Conservation (phyloP, 2,113 vertebrate species). For the Chionodraco myersi region DNA sequence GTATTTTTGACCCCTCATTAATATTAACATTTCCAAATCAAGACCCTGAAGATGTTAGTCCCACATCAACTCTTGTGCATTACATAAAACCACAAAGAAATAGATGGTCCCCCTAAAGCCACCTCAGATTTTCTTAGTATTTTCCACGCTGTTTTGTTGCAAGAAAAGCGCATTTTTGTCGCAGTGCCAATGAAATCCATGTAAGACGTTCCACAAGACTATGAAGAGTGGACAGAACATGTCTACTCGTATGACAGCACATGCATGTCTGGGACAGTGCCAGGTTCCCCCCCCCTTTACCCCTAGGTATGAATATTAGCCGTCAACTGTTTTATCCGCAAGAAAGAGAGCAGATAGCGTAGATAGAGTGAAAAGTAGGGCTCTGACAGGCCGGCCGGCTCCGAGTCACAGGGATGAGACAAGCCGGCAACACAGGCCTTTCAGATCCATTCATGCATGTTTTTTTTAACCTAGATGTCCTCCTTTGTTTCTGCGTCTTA, state of each 20-base stretch:
- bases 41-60: background rate
- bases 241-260: slow-evolving; percentile 31
- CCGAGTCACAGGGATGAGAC: slow-evolving; percentile 72
- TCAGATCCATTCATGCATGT: slow-evolving; percentile 78
- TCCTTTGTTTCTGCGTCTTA: slow-evolving; percentile 71
- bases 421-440: slow-evolving; percentile 71
- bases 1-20: slow-evolving; percentile 10
- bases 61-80: background rate
- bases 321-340: slow-evolving; percentile 49
- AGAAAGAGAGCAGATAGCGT: slow-evolving; percentile 63
- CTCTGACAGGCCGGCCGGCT: slow-evolving; percentile 71
- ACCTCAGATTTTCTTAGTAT: background rate
- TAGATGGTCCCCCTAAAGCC: fast-evolving
- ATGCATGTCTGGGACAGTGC: slow-evolving; percentile 21
- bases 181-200: background rate
- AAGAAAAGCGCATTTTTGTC: background rate
- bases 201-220: background rate
- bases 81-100: background rate
- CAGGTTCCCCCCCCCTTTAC: slow-evolving; percentile 10
- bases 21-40: slow-evolving; percentile 11
- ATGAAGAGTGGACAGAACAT: background rate
- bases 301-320: slow-evolving; percentile 58
- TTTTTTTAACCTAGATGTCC: slow-evolving; percentile 77
- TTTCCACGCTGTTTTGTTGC: background rate
- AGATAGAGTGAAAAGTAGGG: slow-evolving; percentile 58